phyloP scores from a whole-genome alignment of 2,113 vertebrate genomes.

The Eretmochelys imbricata region DNA sequence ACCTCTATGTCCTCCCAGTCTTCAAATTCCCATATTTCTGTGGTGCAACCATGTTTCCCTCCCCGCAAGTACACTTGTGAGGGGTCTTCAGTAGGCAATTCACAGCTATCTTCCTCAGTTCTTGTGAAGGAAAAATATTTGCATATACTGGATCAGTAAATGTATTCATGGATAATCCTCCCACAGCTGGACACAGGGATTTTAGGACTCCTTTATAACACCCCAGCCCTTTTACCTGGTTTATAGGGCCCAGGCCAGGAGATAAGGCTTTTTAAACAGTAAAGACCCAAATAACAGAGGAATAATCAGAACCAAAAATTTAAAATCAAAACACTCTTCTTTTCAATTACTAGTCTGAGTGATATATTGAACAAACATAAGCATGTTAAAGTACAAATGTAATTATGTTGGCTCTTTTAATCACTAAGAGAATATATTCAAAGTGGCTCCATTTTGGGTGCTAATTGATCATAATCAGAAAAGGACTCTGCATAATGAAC shows the following conservation, averaged over 20 bases:
- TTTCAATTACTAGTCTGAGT: neutral
- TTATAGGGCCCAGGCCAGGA: neutral
- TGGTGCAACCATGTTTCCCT: neutral
- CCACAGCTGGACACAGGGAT: neutral
- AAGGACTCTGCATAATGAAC: neutral
- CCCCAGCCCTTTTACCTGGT: neutral
- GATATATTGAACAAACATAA: neutral
- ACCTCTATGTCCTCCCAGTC: neutral
- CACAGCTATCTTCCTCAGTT: neutral
- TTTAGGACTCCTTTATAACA: neutral
- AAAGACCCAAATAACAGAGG: neutral
- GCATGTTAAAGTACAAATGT: neutral
- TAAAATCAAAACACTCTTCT: neutral
- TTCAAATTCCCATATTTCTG: neutral
- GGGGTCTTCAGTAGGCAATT: neutral
- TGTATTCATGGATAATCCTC: neutral
- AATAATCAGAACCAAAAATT: neutral
- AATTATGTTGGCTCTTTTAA: slow-evolving; percentile 7
- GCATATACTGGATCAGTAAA: neutral
- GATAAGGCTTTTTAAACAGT: neutral
- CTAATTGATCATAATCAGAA: neutral
- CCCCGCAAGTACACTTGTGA: accelerated
- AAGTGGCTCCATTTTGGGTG: slow-evolving; percentile 11
- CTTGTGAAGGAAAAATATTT: neutral
- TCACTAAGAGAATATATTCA: slow-evolving; percentile 14